Evolutionary conservation across 2,888 invertebrate genomes (phyloP), one percentile per base, ranked within the genome.

Genomic region (Aporophyla lueneburgensis): DNA sequence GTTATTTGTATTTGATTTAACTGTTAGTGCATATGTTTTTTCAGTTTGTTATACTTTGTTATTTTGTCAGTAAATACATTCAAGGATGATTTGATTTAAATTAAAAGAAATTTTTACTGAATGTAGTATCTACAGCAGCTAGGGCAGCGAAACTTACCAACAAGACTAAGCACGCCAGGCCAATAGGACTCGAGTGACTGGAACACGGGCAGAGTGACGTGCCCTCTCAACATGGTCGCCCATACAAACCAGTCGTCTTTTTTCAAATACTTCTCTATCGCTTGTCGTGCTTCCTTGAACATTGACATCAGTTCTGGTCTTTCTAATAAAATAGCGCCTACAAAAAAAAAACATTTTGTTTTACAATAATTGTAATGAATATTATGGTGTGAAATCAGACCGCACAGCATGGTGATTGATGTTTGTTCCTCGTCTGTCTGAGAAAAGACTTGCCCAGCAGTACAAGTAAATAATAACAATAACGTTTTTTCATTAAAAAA

Each of bases 191-290:
- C 99, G 40, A 99, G 96, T 0, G 99, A 99, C 93, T 99, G 99
- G 94, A 99, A 99, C n/a, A 99, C 98, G 0, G 99, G 99, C 88
- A 99, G 95, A 0, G 99, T 99, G 10, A 99, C 98, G 91, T 99
- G 98, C 0, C 99, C 99, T 90, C 99, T 98, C 65, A 98, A 97
- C 99, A 99, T 99, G n/a, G 99, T 98, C 0, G 99, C 99, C 99
- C 99, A 99, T 89, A 99, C 97, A 93, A 99, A 99, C 99, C 99
- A 99, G 93, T 99, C 99, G 88, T 99, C 99, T 89, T 98, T 98
- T 90, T 99, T 98, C 89, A 99, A 96, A 90, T 99, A 98, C 89
- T 98, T 98, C 90, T 99, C 98, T 61, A 99, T 98, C 0, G 98
- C 97, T 66, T 96, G 95, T 69, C 98, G 97, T 0, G 98, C 98